Conservation (phyloP, 1,140 invertebrate species). For the Zaprionus kolodkinae region DNA sequence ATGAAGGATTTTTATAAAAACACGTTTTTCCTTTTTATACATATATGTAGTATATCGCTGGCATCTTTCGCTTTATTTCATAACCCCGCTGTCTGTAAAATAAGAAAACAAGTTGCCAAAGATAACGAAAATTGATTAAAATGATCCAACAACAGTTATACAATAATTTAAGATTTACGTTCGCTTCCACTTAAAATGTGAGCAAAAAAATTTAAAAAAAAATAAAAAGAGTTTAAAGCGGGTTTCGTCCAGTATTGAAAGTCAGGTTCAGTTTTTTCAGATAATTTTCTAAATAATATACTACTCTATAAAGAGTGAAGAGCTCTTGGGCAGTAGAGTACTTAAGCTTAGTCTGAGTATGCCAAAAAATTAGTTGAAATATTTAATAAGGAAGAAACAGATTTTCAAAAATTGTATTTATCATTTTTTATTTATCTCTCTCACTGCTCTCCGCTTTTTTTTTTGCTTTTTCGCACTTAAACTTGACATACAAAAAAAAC, state of each 20-base stretch:
- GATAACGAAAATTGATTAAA: conserved; percentile 34
- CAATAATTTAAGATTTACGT: conserved; percentile 17
- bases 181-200: neutral
- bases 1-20: conserved; percentile 47
- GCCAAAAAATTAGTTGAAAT: neutral
- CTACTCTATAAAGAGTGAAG: neutral
- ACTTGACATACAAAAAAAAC: conserved; percentile 31
- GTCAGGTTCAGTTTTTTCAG: neutral
- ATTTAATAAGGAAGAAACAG: too few relatives aligned
- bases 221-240: neutral
- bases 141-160: conserved; percentile 21
- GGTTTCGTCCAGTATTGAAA: neutral
- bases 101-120: conserved; percentile 31
- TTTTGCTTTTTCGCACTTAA: conserved; percentile 28
- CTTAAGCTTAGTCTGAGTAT: neutral
- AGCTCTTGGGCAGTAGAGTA: neutral
- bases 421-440: too few relatives aligned
- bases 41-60: conserved; percentile 37
- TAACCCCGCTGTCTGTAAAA: conserved; percentile 56
- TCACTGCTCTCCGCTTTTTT: neutral
- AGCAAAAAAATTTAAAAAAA: too few relatives aligned
- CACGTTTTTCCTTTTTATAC: conserved; percentile 59
- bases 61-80: conserved; percentile 62
- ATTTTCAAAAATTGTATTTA: too few relatives aligned
- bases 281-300: neutral